Evolutionary conservation across 2,113 vertebrate species (phyloP), one percentile per base, ranked within the genome.

Genomic region (Suncus etruscus): DNA sequence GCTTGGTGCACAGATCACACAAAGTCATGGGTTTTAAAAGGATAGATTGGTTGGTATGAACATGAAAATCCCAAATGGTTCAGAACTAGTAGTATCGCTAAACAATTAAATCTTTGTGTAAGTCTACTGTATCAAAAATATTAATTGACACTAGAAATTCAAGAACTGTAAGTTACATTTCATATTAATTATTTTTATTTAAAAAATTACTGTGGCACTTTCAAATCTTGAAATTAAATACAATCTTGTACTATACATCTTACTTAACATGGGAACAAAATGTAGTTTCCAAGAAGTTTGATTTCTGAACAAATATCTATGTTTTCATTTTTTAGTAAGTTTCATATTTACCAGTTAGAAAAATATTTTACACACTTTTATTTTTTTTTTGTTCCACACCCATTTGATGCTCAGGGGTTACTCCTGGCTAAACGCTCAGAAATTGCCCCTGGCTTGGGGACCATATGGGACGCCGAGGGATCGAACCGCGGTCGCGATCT

Each of bases 281-380:
- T 65, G 32, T 29, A 63, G 12, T 79, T 69, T 76, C 48, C 16
- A 87, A 87, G 20, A 24, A 70, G 11, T 86, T 78, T 86, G n/a
- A 79, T 82, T 86, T 87, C 39, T 74, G 10, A 20, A 1, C 22
- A 90, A 45, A 15, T 78, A 39, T n/a, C 27, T 72, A 74, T 39
- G 39, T 39, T 39, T 39, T 39, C 39, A 39, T 39, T 3, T 39
- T 94, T 90, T 85, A 76, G n/a, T 83, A 79, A 82, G 31, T n/a
- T 80, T 93, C 69, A 11, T 48, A 77, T 0, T 63, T 29, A 61
- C 22, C 70, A 81, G n/a, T 27, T 69, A 22, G 29, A 58, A 92
- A 91, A 54, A 61, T 84, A 77, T 45, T 84, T 77, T 68, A 77
- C 32, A n/a, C 78, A 73, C 82, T 86, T 79, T 84, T 87, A 58